A percentile compares a stretch with the other conserved stretches of the same genome.
Evolutionary conservation across 2,888 invertebrate genomes (phyloP).

Genomic region (Amphiduros pacificus): DNA sequence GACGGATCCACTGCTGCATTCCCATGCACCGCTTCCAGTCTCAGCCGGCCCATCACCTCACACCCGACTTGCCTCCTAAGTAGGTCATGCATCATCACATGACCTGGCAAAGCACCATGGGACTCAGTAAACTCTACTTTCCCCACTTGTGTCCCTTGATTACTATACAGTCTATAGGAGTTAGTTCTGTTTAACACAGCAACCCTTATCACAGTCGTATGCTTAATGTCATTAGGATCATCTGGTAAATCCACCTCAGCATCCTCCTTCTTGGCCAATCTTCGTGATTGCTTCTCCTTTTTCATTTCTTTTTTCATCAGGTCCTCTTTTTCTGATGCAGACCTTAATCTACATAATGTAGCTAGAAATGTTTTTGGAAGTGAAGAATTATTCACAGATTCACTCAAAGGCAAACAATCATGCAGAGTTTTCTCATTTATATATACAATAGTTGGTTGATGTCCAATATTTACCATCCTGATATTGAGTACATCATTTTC

Average conservation of each 20-base stretch:
- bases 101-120: constrained; percentile 30
- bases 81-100: constrained; percentile 43
- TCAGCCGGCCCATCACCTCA: constrained; percentile 26
- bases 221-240: background rate
- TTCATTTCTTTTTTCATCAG: background rate
- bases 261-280: too few species aligned
- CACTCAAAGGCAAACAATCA: background rate
- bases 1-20: background rate
- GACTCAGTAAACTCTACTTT: too few species aligned
- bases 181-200: constrained; percentile 4
- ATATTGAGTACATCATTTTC: too few species aligned
- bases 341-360: background rate
- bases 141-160: too few species aligned
- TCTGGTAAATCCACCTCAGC: background rate
- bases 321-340: background rate
- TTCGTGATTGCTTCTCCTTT: background rate
- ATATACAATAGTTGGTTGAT: constrained; percentile 11
- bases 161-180: background rate
- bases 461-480: too few species aligned
- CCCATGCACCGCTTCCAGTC: constrained; percentile 3
- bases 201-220: constrained; percentile 4
- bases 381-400: background rate
- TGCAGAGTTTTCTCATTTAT: background rate
- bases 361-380: constrained; percentile 10
- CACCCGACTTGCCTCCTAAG: constrained; percentile 42